Base-by-base conservation (phyloP, 23 tunicate genomes). In the Trididemnum nubilum region DNA sequence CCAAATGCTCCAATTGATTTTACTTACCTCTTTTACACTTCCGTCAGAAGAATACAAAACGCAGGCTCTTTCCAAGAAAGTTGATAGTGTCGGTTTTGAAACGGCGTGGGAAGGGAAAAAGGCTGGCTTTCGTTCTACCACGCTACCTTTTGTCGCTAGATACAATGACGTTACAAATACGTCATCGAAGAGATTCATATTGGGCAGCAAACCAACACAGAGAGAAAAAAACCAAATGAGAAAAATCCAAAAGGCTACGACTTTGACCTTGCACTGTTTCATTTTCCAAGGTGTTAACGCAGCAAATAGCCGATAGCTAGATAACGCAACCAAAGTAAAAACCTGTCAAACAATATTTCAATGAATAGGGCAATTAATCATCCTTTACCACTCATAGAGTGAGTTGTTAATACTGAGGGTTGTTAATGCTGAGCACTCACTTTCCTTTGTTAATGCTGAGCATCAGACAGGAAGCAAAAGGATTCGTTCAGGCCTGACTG, bases 221-320 rank as follows among this genome's bases (percentile, higher is more conserved):
- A 73, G n/a, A 1, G 85, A 34, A 34, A 61, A n/a, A 59, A 74
- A 4, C 91, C 91, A 87, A 19, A 72, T 49, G 34, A 81, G 27
- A 19, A 58, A 27, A 36, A 52, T 35, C 67, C 76, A 73, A 28
- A 36, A 34, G 2, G 36, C 22, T 25, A 72, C 66, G 59, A 61
- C 65, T 31, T n/a, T 31, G 39, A 61, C 32, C 2, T 67, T 73
- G 0, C 71, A 21, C 19, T 28, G 29, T 30, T 37, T 31, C 5
- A 73, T 80, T 15, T 74, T 73, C 91, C 85, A 80, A 1, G 91
- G 91, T 33, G 49, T 64, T 19, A 73, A 22, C 34, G 79, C 85
- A 29, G 85, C 91, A 34, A 44, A 87, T 18, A 87, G 82, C 23
- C 91, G 80, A 35, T 81, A 87, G 2, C 85, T 51, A 52, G 91